These are phyloP conservation scores for Indicator maculatus DNA, from an alignment of 2,113 vertebrate species.

Conservation along the genomic window DNA sequence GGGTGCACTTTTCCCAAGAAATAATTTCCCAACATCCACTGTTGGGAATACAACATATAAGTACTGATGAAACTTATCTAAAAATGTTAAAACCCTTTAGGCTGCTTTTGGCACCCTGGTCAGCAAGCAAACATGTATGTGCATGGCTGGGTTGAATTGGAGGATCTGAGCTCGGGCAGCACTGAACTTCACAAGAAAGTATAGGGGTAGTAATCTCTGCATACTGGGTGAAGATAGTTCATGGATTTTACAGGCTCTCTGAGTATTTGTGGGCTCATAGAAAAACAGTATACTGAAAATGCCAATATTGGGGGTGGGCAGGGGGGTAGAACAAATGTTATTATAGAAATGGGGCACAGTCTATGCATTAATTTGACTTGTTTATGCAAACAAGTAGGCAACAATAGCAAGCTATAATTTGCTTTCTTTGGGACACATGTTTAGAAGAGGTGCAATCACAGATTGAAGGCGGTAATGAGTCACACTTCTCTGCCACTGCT, in stretches of 20 bases:
- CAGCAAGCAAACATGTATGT: background rate
- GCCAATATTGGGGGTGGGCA: too few relatives aligned
- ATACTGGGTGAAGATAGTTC: background rate
- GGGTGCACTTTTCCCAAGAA: background rate
- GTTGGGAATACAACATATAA: background rate
- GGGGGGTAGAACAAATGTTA: background rate
- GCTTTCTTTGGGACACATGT: background rate
- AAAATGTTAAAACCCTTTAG: background rate
- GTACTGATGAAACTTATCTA: background rate
- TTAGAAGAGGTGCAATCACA: background rate
- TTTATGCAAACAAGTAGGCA: background rate
- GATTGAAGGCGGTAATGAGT: background rate
- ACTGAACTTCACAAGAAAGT: background rate
- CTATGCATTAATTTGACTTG: background rate
- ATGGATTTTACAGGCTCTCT: background rate
- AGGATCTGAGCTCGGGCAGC: background rate
- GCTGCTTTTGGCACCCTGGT: background rate
- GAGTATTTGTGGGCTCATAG: background rate
- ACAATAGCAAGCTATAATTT: background rate
- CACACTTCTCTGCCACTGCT: background rate
- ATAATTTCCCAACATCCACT: background rate
- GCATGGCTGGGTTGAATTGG: background rate
- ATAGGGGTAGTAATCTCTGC: rapidly evolving
- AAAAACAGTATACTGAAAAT: background rate
- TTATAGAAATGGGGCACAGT: background rate